Evolutionary conservation across 2,888 invertebrate species (phyloP), one percentile per base, ranked within the genome.

Genomic region (Drosophila atroscutellata): DNA sequence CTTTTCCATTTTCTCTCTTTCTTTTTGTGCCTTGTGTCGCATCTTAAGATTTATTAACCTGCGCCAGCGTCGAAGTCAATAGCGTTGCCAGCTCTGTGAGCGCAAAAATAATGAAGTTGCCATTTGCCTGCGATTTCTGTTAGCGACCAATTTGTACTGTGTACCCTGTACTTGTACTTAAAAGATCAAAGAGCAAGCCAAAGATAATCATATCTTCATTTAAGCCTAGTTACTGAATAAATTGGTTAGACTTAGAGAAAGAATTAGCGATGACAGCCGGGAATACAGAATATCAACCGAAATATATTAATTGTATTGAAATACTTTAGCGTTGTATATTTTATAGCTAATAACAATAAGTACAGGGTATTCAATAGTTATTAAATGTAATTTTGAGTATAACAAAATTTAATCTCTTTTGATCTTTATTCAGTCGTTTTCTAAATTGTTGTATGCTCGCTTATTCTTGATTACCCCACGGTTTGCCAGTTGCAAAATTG

Each of bases 1-100:
- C 52, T 61, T 61, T 82, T 70, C 67, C 75, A 68, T 70, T 78
- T 70, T 64, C 67, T 67, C 37, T 56, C 57, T 59, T 63, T 30
- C n/a, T 49, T 60, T 72, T 57, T 56, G 65, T 63, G 67, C 36
- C 60, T 70, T 71, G 75, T 58, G 83, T 77, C 72, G 83, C 90
- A 77, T 86, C 90, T 90, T 90, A 77, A 90, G 87, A 88, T 88
- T 88, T 88, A 88, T 88, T 88, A 88, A 90, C 90, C 90, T 77
- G 87, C 73, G 68, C 56, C 79, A 71, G 49, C 56, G 60, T 65
- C 52, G 50, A 37, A 37, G 58, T 54, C 63, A 36, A 76, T 76
- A 55, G 60, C 77, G 57, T 75, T 72, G 62, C 68, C 56, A 74
- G 56, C 70, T 62, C 69, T 51, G 45, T 26, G 62, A 42, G 37